Evolutionary conservation across 2,113 vertebrate species (phyloP).

Genomic region (Neoarius graeffei): DNA sequence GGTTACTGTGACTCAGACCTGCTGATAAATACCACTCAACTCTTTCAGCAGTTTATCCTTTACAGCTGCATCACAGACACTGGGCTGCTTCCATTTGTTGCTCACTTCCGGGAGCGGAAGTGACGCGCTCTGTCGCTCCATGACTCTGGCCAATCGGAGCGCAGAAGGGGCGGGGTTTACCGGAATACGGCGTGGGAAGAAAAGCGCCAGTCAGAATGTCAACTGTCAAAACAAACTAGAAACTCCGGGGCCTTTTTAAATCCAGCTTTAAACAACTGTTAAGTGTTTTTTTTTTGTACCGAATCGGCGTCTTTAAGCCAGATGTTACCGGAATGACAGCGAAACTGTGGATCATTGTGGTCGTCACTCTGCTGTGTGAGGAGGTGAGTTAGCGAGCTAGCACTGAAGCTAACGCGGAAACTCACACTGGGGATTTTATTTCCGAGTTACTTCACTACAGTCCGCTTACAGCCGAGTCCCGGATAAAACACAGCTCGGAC

Average conservation of each 20-base stretch:
- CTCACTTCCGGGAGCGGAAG: too few species aligned
- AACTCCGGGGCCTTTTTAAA: background rate
- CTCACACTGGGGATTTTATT: background rate
- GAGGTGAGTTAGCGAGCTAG: slow-evolving; percentile 56
- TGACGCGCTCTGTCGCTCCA: too few species aligned
- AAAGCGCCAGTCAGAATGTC: background rate
- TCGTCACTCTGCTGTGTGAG: slow-evolving; percentile 46
- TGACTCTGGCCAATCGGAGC: background rate
- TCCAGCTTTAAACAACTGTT: too few species aligned
- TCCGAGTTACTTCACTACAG: background rate
- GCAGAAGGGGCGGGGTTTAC: background rate
- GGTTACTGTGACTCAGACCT: too few species aligned
- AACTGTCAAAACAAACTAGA: background rate
- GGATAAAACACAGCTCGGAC: too few species aligned
- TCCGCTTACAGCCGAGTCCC: fast-evolving
- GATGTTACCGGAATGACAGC: slow-evolving; percentile 57
- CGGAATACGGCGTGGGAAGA: background rate
- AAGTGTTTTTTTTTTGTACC: background rate
- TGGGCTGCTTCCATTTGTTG: too few species aligned
- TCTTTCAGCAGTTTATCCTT: too few species aligned
- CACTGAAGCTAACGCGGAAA: background rate
- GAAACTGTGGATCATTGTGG: slow-evolving; percentile 44
- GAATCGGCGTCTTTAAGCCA: background rate
- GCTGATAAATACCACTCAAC: too few species aligned
- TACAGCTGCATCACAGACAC: too few species aligned